phyloP scores from a whole-genome alignment of 1,140 invertebrate species.

The Dendrolimus punctatus region DNA sequence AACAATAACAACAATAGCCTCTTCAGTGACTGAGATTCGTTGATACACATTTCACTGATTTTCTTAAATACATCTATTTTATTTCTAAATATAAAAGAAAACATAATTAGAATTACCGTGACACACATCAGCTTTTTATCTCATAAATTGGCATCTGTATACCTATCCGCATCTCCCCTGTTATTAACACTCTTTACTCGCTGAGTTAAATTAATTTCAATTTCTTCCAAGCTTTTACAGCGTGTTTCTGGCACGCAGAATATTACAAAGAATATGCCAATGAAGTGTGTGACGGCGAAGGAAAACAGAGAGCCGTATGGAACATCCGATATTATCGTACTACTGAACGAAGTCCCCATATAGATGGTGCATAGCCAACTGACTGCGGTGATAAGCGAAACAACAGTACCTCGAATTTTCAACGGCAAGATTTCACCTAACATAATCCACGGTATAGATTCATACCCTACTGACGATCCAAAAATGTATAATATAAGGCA shows the following conservation, averaged over 20 bases:
- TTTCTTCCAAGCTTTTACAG: constrained; percentile 91
- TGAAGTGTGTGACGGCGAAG: constrained; percentile 81
- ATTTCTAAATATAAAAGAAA: too few relatives aligned
- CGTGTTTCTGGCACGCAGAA: constrained; percentile 92
- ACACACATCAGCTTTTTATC: too few relatives aligned
- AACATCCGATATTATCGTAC: constrained; percentile 78
- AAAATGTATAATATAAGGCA: constrained; percentile 90
- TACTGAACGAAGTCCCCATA: constrained; percentile 89
- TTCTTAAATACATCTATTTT: too few relatives aligned
- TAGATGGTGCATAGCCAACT: constrained; percentile 94
- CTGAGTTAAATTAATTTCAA: constrained; percentile 82
- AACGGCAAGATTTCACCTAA: constrained; percentile 91
- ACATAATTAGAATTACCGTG: too few relatives aligned
- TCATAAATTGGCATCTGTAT: too few relatives aligned
- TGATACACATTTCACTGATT: too few relatives aligned
- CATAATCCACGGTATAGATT: constrained; percentile 95
- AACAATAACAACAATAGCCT: too few relatives aligned
- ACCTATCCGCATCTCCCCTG: too few relatives aligned
- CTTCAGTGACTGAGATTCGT: too few relatives aligned
- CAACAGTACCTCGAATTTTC: constrained; percentile 87
- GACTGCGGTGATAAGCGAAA: constrained; percentile 87
- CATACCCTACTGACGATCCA: constrained; percentile 92
- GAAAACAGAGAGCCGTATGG: constrained; percentile 86
- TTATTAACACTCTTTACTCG: too few relatives aligned
- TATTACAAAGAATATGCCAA: constrained; percentile 85